Evolutionary conservation across 37 sponge, comb jelly and placozoan genomes (phyloP), one percentile per base, ranked within the genome.

Genomic region (Eunapius fragilis): DNA sequence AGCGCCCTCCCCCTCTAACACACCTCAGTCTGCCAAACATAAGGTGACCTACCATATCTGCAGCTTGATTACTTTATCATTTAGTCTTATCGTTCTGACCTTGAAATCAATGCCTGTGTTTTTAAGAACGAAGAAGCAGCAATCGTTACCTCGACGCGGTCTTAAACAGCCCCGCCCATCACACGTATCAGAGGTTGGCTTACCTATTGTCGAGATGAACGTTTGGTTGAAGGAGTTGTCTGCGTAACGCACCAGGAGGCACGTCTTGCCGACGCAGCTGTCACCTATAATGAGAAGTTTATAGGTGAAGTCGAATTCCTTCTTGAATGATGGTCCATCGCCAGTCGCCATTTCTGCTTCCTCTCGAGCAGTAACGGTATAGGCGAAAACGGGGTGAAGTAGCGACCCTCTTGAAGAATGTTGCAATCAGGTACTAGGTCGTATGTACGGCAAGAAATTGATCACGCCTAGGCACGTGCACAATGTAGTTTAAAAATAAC

Each of bases 151-250:
- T n/a, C n/a, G n/a, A n/a, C n/a, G n/a, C n/a, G n/a, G n/a, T n/a
- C n/a, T n/a, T n/a, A n/a, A n/a, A n/a, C 58, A 58, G 58, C 58
- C 58, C 58, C 58, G 58, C 58, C 58, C 58, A 10, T 58, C 58
- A 58, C 47, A 11, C 47, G 47, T 45, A 45, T 9, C 47, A 45
- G 47, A 45, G 9, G 47, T 9, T 4, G 47, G 9, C 85, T 73
- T 88, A 97, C 98, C 98, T 75, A 97, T 97, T 23, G 98, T 97
- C 0, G 94, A 93, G 34, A 97, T 95, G 83, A 95, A 97, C 30
- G 98, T 97, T 14, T 93, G 83, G 82, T 93, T 95, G 90, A 97
- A 97, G 23, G 96, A 91, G 69, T 97, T 96, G 49, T 97, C 96
- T 19, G 93, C 87, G 80, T 96, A 97, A 69, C 96, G 84, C 80